Evolutionary conservation across 2,113 vertebrate genomes (phyloP).

Genomic region (Macquaria ambigua): DNA sequence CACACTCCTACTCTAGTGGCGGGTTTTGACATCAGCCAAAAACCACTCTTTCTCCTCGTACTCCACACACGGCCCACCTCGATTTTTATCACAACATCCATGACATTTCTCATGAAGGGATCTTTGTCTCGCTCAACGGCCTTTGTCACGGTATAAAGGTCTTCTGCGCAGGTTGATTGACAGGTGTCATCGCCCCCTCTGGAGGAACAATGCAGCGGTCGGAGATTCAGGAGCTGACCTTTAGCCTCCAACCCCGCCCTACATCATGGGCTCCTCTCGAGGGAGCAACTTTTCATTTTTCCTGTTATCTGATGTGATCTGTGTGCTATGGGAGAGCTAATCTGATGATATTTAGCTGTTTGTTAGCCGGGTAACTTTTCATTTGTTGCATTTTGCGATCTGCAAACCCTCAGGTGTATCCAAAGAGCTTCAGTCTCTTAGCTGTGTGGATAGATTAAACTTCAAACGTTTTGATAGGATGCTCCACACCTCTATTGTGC

Average conservation of each 20-base stretch:
- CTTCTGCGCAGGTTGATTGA: slow-evolving; percentile 61
- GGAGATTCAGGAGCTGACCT: slow-evolving; percentile 56
- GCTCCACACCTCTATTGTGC: background rate
- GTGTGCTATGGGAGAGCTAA: background rate
- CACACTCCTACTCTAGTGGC: background rate
- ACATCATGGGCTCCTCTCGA: background rate
- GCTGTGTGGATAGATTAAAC: no score
- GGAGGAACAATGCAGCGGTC: slow-evolving; percentile 39
- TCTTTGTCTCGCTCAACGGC: slow-evolving; percentile 18
- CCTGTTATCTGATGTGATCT: slow-evolving; percentile 15
- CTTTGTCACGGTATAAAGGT: slow-evolving; percentile 67
- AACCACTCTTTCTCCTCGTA: background rate
- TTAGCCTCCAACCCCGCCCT: slow-evolving; percentile 23
- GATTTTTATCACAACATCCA: slow-evolving; percentile 47
- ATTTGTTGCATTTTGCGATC: no score
- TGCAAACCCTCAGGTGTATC: background rate
- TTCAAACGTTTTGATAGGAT: background rate
- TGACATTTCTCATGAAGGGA: slow-evolving; percentile 72
- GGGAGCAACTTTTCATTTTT: slow-evolving; percentile 27
- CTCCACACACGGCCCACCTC: slow-evolving; percentile 10
- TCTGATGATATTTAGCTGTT: slow-evolving; percentile 54
- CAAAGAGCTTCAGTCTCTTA: background rate
- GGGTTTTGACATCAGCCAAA: background rate
- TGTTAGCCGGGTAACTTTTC: background rate
- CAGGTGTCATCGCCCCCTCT: slow-evolving; percentile 56